Percentiles rank a stretch among this genome's conserved stretches.
Conservation (phyloP, 2,113 vertebrate genomes). For the Loxodonta africana region DNA sequence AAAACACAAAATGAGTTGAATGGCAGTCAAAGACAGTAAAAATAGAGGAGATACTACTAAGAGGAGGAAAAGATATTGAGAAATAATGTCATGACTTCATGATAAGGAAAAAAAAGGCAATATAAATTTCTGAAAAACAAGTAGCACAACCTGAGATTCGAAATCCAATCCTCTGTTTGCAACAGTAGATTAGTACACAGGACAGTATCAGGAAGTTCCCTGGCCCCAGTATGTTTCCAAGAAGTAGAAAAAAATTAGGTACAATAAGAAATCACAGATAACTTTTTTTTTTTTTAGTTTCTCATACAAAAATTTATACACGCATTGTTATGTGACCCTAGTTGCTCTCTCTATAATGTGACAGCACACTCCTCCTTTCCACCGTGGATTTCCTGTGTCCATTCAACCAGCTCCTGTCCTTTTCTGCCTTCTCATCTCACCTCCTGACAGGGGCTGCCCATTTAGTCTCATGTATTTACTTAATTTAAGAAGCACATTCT, state of each 20-base stretch:
- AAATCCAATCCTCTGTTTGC: background rate
- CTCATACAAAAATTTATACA: too few relatives aligned
- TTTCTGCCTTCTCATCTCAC: too few relatives aligned
- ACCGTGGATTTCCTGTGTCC: too few relatives aligned
- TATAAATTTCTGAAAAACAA: background rate
- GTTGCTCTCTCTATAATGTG: too few relatives aligned
- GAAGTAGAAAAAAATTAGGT: background rate
- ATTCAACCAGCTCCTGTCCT: too few relatives aligned
- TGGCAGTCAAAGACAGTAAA: background rate
- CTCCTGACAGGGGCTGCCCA: too few relatives aligned
- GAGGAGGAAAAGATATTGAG: background rate
- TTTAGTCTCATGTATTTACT: too few relatives aligned
- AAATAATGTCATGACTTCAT: background rate
- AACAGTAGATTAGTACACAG: background rate
- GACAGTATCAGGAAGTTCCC: background rate
- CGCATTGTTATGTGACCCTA: too few relatives aligned
- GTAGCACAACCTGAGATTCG: background rate
- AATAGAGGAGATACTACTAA: background rate
- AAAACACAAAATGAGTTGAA: slow-evolving; percentile 20
- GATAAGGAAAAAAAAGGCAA: background rate
- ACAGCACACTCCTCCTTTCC: too few relatives aligned
- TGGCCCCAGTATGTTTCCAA: background rate
- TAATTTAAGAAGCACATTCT: too few relatives aligned
- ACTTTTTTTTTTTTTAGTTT: background rate
- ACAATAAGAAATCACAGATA: background rate